Percentiles rank a stretch among this genome's conserved stretches.
phyloP scores from a whole-genome alignment of 2,888 invertebrate species.

The Anthoptus insignis region DNA sequence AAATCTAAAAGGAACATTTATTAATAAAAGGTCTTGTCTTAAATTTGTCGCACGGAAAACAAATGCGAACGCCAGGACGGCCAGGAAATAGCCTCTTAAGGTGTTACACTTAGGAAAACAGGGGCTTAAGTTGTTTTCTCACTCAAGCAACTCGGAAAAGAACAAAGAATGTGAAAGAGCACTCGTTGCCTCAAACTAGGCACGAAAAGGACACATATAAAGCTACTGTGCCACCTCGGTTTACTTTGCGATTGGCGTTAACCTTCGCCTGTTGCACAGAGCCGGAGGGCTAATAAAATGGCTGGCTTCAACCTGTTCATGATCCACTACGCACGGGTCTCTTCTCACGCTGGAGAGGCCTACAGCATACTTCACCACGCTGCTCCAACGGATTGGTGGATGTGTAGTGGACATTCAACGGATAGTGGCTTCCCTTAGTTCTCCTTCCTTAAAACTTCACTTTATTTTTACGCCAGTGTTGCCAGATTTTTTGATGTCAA shows the following conservation, averaged over 20 bases:
- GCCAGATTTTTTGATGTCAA: too few species aligned
- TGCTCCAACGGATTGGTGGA: too few species aligned
- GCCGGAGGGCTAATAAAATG: too few species aligned
- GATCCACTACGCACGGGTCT: too few species aligned
- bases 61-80: conserved; percentile 25
- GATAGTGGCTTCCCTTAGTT: too few species aligned
- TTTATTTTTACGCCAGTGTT: too few species aligned
- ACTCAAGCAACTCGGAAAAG: conserved; percentile 33
- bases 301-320: too few species aligned
- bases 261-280: too few species aligned
- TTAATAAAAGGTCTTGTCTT: conserved; percentile 8
- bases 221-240: not conserved
- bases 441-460: too few species aligned
- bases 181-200: conserved; percentile 32
- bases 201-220: conserved; percentile 31
- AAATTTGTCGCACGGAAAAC: conserved; percentile 24
- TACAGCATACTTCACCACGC: too few species aligned
- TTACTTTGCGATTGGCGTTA: not conserved
- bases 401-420: too few species aligned
- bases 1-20: not conserved
- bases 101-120: conserved; percentile 37
- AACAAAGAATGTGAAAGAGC: conserved; percentile 33
- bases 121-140: conserved; percentile 36
- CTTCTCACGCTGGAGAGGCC: too few species aligned
- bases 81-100: conserved; percentile 33